A percentile compares a stretch with the other conserved stretches of the same genome.
phyloP scores from a whole-genome alignment of 2,797 vertebrate species.

The Ispidina lecontei region DNA sequence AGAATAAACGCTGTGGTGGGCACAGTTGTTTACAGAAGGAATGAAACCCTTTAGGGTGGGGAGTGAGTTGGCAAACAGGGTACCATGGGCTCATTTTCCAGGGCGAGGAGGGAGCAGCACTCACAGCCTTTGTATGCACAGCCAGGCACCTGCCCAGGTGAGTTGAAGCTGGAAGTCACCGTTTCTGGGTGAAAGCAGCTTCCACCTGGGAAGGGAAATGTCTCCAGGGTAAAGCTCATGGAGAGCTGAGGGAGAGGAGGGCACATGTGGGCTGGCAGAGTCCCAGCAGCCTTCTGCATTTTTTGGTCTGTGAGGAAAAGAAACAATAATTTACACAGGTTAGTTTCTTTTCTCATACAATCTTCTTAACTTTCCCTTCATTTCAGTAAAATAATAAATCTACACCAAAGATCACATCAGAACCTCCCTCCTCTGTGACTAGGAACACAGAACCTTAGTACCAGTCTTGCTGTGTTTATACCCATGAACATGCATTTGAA shows the following conservation, averaged over 20 bases:
- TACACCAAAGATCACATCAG: not conserved
- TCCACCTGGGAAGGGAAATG: not conserved
- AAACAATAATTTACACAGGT: not conserved
- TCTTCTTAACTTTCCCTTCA: not conserved
- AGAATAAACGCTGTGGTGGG: slow-evolving; percentile 28
- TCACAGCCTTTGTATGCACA: not conserved
- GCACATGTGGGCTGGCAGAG: fast-evolving
- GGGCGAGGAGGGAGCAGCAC: not conserved
- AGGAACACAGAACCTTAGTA: not conserved
- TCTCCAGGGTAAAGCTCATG: fast-evolving
- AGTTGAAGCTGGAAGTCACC: not conserved
- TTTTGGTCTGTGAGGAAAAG: not conserved
- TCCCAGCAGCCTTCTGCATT: not conserved
- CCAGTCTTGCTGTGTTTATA: not conserved
- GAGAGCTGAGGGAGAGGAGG: not conserved
- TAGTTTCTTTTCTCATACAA: not conserved
- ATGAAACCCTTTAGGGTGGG: not conserved
- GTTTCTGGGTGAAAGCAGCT: not conserved
- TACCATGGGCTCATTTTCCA: not conserved
- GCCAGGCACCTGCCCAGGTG: not conserved
- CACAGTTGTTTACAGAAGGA: slow-evolving; percentile 33
- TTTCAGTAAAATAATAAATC: not conserved
- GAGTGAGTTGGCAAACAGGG: not conserved
- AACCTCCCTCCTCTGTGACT: not conserved
- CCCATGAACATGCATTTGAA: not conserved